Conservation (phyloP, 2,797 vertebrate genomes). For the Aeoliscus strigatus region DNA sequence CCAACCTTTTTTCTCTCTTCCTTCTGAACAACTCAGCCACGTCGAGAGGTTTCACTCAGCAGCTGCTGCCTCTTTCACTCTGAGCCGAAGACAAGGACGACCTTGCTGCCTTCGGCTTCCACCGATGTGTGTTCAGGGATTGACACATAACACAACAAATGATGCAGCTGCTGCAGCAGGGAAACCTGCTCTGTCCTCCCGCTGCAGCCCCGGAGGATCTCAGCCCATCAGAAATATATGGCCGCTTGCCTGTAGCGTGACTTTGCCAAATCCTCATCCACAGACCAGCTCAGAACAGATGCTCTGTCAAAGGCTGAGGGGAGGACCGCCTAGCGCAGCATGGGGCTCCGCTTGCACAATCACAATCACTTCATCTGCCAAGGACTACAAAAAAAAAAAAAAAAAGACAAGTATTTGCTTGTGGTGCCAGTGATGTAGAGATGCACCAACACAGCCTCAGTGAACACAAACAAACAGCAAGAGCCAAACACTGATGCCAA, state of each 20-base stretch:
- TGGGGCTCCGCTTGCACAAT: slow-evolving; percentile 9
- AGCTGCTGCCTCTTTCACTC: slow-evolving; percentile 20
- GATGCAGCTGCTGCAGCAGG: slow-evolving; percentile 22
- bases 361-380: slow-evolving; percentile 19
- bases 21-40: slow-evolving; percentile 4
- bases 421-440: slow-evolving; percentile 11
- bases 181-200: slow-evolving; percentile 14
- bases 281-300: slow-evolving; percentile 37
- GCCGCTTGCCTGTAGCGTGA: slow-evolving; percentile 6
- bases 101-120: slow-evolving; percentile 9
- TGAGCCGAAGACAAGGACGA: slow-evolving; percentile 5
- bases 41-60: slow-evolving; percentile 16
- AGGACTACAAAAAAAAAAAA: slow-evolving; percentile 19
- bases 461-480: slow-evolving; percentile 4
- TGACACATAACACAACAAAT: slow-evolving; percentile 6
- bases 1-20: slow-evolving; percentile 3
- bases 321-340: not conserved
- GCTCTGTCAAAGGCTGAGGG: slow-evolving; percentile 23
- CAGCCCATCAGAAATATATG: no score
- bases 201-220: no score
- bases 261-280: slow-evolving; percentile 20
- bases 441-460: not conserved
- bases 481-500: no score
- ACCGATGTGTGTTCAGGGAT: not conserved
- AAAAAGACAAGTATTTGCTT: no score